Conservation (phyloP, 2,113 vertebrate species). For the Amblyopsis rosae region DNA sequence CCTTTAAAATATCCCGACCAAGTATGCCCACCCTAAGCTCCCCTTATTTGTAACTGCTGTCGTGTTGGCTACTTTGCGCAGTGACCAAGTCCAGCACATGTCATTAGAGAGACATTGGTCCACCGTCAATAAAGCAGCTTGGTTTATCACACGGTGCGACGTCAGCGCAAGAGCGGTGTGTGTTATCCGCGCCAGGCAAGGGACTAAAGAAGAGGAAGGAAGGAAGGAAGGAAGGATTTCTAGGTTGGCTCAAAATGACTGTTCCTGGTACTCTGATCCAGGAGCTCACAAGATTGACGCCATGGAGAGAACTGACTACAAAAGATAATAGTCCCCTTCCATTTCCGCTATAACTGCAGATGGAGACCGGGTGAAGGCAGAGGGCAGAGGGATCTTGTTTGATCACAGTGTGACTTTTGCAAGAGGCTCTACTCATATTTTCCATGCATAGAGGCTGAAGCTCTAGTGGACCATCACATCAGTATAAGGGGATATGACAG, state of each 20-base stretch:
- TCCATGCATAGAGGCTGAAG: constrained; percentile 59
- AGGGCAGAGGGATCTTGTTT: constrained; percentile 42
- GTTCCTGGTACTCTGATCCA: constrained; percentile 30
- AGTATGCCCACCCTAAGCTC: background rate
- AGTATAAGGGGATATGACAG: constrained; percentile 62
- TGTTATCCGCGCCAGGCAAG: constrained; percentile 18
- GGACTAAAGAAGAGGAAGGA: constrained; percentile 16
- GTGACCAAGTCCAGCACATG: background rate
- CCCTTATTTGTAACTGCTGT: background rate
- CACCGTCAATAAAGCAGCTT: constrained; percentile 25
- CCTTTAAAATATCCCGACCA: too few species aligned
- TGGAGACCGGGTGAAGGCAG: background rate
- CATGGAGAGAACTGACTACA: constrained; percentile 22
- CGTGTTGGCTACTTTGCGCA: background rate
- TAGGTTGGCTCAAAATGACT: constrained; percentile 45
- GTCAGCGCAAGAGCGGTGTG: constrained; percentile 16
- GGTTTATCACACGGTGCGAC: constrained; percentile 28
- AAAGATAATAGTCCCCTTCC: constrained; percentile 36
- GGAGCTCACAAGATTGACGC: constrained; percentile 44
- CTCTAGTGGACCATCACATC: constrained; percentile 79
- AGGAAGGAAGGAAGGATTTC: constrained; percentile 41
- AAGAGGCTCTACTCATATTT: constrained; percentile 61
- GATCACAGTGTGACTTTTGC: constrained; percentile 59
- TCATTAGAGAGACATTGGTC: constrained; percentile 34
- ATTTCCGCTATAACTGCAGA: constrained; percentile 35